A percentile compares a stretch with the other conserved stretches of the same genome.
phyloP scores from a whole-genome alignment of 2,888 invertebrate genomes.

The Zygaena filipendulae region DNA sequence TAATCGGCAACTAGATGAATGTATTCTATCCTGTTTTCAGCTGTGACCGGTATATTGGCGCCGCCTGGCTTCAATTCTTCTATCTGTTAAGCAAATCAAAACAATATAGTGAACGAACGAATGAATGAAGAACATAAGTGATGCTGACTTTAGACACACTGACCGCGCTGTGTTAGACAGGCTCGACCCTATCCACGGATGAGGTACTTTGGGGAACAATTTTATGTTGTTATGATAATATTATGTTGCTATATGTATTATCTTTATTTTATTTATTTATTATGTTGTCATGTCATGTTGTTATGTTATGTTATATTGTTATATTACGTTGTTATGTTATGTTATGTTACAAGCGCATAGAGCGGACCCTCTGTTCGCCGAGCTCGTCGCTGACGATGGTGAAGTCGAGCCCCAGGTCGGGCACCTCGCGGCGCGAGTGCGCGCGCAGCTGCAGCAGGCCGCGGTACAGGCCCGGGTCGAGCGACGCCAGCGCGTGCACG shows the following conservation, averaged over 20 bases:
- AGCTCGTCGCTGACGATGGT: conserved; percentile 90
- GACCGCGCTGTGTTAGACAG: no score
- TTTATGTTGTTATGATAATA: no score
- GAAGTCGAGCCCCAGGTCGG: conserved; percentile 92
- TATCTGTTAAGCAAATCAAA: conserved; percentile 72
- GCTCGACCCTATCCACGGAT: no score
- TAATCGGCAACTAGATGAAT: conserved; percentile 96
- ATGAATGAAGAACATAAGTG: neutral
- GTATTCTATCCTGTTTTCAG: conserved; percentile 94
- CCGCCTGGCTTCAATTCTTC: conserved; percentile 94
- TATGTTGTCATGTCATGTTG: no score
- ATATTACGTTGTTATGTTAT: no score
- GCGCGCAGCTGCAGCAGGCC: conserved; percentile 90
- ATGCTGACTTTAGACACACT: no score
- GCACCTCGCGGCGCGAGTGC: conserved; percentile 83
- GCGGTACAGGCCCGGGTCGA: conserved; percentile 92
- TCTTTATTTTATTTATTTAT: no score
- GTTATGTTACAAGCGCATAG: no score
- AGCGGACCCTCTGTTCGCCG: conserved; percentile 83
- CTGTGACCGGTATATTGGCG: conserved; percentile 88
- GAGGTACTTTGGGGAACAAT: no score
- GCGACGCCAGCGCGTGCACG: conserved; percentile 91
- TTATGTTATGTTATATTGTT: no score
- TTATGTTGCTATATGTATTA: no score
- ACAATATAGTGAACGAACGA: conserved; percentile 8